Conservation (phyloP, 2,113 vertebrate genomes). For the Rynchops niger region DNA sequence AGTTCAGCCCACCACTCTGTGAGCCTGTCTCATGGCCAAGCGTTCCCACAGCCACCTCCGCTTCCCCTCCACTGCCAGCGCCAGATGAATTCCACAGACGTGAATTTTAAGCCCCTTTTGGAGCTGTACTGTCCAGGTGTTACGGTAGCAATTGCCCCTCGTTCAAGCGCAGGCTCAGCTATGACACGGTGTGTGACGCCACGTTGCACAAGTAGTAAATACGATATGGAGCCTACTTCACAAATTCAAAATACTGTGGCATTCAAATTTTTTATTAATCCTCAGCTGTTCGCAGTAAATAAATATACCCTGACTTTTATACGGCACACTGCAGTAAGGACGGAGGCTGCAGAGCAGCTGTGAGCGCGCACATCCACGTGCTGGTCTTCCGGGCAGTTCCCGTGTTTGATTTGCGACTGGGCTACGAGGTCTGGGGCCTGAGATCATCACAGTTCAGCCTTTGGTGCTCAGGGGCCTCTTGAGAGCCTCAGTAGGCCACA, state of each 20-base stretch:
- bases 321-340: accelerated
- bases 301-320: neutral
- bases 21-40: accelerated
- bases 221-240: accelerated
- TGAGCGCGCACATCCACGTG: accelerated
- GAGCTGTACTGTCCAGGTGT: neutral
- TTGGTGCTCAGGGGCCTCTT: neutral
- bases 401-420: accelerated
- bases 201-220: accelerated
- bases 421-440: accelerated
- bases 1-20: accelerated
- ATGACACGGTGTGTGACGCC: accelerated
- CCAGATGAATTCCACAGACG: accelerated
- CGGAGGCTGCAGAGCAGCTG: neutral
- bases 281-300: neutral
- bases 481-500: accelerated
- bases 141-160: neutral
- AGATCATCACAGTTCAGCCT: neutral
- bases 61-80: neutral
- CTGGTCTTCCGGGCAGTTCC: accelerated
- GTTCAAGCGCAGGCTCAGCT: neutral
- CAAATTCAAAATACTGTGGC: neutral
- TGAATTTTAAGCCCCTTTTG: neutral
- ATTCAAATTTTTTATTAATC: neutral
- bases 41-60: neutral